Evolutionary conservation across 2,797 vertebrate genomes (phyloP), one percentile per base, ranked within the genome.

Genomic region (Cryptoblepharus egeriae): DNA sequence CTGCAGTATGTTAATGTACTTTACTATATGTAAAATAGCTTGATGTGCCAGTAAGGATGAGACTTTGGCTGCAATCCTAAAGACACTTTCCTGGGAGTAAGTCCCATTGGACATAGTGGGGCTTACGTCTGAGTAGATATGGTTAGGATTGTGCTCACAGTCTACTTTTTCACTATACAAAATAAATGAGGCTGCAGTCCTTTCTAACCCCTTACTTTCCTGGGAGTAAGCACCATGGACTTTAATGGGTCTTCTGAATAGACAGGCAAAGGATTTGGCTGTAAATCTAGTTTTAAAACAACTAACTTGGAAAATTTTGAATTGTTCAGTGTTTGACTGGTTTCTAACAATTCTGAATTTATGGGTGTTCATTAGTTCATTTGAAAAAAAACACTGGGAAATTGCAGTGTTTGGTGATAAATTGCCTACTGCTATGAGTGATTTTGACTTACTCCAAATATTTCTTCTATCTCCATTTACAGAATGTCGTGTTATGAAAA

Each of bases 401-500:
- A 52, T n/a, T 15, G 45, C 60, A 61, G 6, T 64, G 4, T 83
- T 11, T 85, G 42, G 1, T 52, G 24, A 3, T 70, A 67, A n/a
- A 76, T 26, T 3, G 77, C 2, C 9, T 70, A 20, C 18, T 1
- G 12, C 1, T 6, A 12, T 2, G 32, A 57, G 58, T 84, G 57
- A 2, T 49, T 57, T 76, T 65, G 7, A 18, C 69, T 39, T 13
- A 1, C 1, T 75, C 70, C 35, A 85, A 3, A 22, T 72, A 24
- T 9, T 74, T 68, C 30, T 57, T 32, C 64, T 71, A 52, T 15
- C 3, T 82, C 90, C 82, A 35, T 81, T 89, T 94, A 68, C 86
- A 99, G 98, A 99, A 89, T 99, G 98, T 85, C 96, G 96, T 75
- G 97, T 97, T 80, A 94, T 99, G 89, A 99, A 99, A 95, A 95